Evolutionary conservation across 2,888 invertebrate genomes (phyloP), one percentile per base, ranked within the genome.

Genomic region (Mystacides longicornis): DNA sequence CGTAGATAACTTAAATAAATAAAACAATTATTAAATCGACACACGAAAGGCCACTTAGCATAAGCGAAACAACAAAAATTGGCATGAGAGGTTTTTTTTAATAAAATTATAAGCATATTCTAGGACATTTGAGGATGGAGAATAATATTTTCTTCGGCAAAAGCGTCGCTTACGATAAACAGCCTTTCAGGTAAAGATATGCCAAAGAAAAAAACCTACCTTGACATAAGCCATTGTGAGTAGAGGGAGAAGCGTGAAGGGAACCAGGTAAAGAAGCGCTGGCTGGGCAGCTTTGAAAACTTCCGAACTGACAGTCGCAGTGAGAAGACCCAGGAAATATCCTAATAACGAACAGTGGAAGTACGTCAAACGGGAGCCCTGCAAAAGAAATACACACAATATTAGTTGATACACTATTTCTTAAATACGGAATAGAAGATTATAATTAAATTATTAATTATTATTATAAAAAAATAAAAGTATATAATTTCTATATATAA

Each of bases 261-360:
- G 97, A 71, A 97, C 97, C 68, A 97, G 84, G 80, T 97, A 97
- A 57, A 97, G 82, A 66, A 97, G 82, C 64, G 97, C 97, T 60
- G 97, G 97, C 75, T 97, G 97, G 62, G 97, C 96, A 64, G 96
- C 96, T 80, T 94, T 94, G 81, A 97, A 97, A 69, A 97, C 87
- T 80, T 97, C 97, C 49, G 95, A 94, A 65, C 95, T 96, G 63
- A 97, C 93, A 42, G 96, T 96, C 60, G 97, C 96, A 67, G 96
- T 96, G 73, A 97, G 81, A 71, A 97, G 81, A 66, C 96, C 96
- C 71, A 97, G 82, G 78, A 96, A 96, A 79, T 97, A 94, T 68
- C 97, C 97, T 72, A 97, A 86, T 69, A 97, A 83, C 68, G 96
- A 96, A 81, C 96, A 97, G 80, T 97, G 97, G 82, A 97, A 97